Evolutionary conservation across 1,140 invertebrate genomes (phyloP).

Genomic region (Brevipalpus yothersi): DNA sequence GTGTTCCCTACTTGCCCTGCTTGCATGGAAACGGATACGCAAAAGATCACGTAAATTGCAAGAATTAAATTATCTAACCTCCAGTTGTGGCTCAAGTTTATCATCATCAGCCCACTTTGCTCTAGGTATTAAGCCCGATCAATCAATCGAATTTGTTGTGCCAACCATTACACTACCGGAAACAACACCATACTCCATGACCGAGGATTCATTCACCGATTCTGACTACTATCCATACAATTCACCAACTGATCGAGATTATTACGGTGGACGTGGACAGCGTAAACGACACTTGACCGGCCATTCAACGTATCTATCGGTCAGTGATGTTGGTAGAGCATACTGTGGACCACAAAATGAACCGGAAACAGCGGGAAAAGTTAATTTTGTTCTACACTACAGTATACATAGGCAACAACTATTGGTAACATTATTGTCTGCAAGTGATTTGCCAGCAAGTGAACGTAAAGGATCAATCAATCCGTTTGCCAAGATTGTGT

Average conservation of each 20-base stretch:
- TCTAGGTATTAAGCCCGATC: constrained; percentile 8
- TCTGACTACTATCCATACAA: constrained; percentile 5
- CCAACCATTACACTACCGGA: constrained; percentile 8
- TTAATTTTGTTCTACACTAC: constrained; percentile 10
- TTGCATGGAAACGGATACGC: not conserved
- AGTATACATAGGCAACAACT: constrained; percentile 7
- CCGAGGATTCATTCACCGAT: constrained; percentile 9
- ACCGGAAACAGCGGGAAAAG: constrained; percentile 4
- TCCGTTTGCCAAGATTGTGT: constrained; percentile 11
- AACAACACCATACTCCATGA: constrained; percentile 8
- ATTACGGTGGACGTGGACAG: not conserved
- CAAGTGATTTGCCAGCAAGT: constrained; percentile 8
- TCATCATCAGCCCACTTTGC: constrained; percentile 1
- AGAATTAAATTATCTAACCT: not conserved
- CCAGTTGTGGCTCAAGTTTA: not conserved
- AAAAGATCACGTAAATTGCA: not conserved
- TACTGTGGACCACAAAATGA: not conserved
- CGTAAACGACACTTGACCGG: not conserved
- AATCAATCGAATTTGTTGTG: constrained; percentile 12
- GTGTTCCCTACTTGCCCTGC: not conserved
- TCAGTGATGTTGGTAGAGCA: not conserved
- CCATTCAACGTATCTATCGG: constrained; percentile 1
- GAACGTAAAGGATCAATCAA: constrained; percentile 8
- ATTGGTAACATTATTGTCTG: constrained; percentile 10
- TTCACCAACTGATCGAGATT: not conserved